Base-by-base conservation (phyloP, 2,888 invertebrate genomes). In the Stegophylla sp. region DNA sequence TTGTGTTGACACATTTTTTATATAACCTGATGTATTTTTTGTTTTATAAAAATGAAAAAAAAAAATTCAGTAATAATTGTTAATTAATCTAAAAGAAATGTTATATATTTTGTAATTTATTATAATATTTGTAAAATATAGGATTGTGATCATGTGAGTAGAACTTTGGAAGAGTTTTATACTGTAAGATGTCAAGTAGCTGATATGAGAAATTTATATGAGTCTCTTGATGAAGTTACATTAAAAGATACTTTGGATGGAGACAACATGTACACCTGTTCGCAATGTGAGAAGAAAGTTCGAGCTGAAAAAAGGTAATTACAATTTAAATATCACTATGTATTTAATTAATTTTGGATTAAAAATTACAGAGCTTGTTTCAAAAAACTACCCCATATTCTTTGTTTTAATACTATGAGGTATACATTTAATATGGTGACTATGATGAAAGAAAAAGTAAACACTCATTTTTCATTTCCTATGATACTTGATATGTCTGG, bases 371-470 rank as follows among this genome's bases (percentile, higher is more conserved):
- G 94, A 83, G 96, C 96, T 0, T 97, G 97, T 86, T 96, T 97
- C 87, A 96, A 96, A 86, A 95, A 94, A 85, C 88, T 97, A 41
- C 97, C 97, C 0, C 93, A 94, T 83, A 96, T 97, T 83, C 88
- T 97, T 34, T 97, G 97, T 86, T 97, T 97, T 87, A 97, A 97
- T 87, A 97, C 97, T 0, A 96, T 97, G 97, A 90, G 97, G 43
- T 97, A 97, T 85, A 96, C 96, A 0, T 97, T 97, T 88, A 97
- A 97, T 87, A 97, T 97, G 96, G 90, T 96, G 48, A 97, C 97
- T 0, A 97, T 97, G 97, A 89, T 95, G 82, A 97, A 97, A 86
- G 97, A 97, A 86, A 97, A 97, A 86, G 97, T 97, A 1, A 97
- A 97, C 87, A 97, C 97, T 0, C 96, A 97, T 86, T 97, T 97